Evolutionary conservation across 2,797 vertebrate genomes (phyloP).

Genomic region (Percopsis omiscomaycus): DNA sequence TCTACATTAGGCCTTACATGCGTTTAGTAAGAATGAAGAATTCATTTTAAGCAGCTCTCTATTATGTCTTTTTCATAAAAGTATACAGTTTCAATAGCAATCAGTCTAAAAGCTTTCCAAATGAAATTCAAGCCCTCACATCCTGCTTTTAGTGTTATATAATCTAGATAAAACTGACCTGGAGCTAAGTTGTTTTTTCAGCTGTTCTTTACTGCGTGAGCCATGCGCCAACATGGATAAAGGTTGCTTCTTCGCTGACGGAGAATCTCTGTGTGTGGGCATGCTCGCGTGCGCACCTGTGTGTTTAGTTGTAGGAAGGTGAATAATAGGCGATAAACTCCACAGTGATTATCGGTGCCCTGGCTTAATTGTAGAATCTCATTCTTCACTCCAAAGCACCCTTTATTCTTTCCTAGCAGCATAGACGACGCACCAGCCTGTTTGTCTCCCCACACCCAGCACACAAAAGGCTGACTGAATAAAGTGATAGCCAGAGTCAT

Average conservation of each 20-base stretch:
- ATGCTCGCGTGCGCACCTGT: constrained; percentile 16
- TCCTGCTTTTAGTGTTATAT: constrained; percentile 8
- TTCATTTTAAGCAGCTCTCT: too few species aligned
- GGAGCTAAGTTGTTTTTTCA: constrained; percentile 26
- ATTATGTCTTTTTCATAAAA: too few species aligned
- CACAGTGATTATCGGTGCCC: constrained; percentile 56
- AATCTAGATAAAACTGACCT: constrained; percentile 23
- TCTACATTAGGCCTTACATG: too few species aligned
- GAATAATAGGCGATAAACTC: constrained; percentile 65
- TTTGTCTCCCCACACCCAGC: constrained; percentile 41
- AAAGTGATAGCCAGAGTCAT: constrained; percentile 26
- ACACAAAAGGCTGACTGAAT: constrained; percentile 26
- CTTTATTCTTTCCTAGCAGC: constrained; percentile 67
- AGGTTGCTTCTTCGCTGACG: constrained; percentile 22
- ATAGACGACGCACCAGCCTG: constrained; percentile 21
- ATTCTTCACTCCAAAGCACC: constrained; percentile 59
- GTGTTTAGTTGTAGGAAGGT: constrained; percentile 33
- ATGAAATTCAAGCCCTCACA: constrained; percentile 2
- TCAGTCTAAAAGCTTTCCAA: neutral
- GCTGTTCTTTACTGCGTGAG: constrained; percentile 23
- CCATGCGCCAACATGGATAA: constrained; percentile 17
- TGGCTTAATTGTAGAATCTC: constrained; percentile 35
- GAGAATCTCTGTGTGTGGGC: constrained; percentile 14
- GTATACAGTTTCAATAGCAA: too few species aligned
- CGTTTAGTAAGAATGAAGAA: too few species aligned